Conservation (phyloP, 2,888 invertebrate species). For the Nebria brevicollis region DNA sequence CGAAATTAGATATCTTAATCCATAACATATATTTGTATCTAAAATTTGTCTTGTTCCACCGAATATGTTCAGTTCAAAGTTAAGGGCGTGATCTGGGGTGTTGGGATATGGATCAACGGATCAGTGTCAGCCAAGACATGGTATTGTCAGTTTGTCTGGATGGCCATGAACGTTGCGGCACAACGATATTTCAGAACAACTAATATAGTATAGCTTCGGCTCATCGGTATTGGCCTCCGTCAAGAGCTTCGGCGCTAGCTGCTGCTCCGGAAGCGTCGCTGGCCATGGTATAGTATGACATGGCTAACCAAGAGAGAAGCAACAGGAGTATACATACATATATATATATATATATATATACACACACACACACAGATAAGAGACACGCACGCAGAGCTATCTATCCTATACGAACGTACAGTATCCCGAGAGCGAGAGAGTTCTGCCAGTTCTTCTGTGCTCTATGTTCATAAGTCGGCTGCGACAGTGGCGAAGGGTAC, state of each 20-base stretch:
- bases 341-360: not conserved
- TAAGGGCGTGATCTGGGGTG: not conserved
- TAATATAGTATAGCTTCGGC: conserved; percentile 31
- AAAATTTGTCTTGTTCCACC: too few species aligned
- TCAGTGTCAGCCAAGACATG: not conserved
- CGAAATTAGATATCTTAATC: too few species aligned
- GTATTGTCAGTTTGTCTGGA: not conserved
- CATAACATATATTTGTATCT: too few species aligned
- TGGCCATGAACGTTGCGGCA: conserved; percentile 3
- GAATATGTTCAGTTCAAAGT: not conserved
- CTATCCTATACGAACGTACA: not conserved
- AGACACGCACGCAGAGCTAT: not conserved
- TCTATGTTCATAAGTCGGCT: conserved; percentile 10
- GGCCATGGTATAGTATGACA: conserved; percentile 18
- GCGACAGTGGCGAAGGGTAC: not conserved
- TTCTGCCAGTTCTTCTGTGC: conserved; percentile 18
- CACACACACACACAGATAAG: not conserved
- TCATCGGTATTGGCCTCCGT: not conserved
- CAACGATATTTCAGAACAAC: conserved; percentile 26
- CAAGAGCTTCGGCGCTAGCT: not conserved
- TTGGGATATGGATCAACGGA: not conserved
- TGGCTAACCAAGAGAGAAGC: conserved; percentile 37
- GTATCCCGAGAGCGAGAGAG: conserved; percentile 13
- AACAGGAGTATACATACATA: conserved; percentile 18
- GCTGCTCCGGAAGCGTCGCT: not conserved